phyloP scores from a whole-genome alignment of 2,113 vertebrate genomes.

The Ornithorhynchus anatinus region DNA sequence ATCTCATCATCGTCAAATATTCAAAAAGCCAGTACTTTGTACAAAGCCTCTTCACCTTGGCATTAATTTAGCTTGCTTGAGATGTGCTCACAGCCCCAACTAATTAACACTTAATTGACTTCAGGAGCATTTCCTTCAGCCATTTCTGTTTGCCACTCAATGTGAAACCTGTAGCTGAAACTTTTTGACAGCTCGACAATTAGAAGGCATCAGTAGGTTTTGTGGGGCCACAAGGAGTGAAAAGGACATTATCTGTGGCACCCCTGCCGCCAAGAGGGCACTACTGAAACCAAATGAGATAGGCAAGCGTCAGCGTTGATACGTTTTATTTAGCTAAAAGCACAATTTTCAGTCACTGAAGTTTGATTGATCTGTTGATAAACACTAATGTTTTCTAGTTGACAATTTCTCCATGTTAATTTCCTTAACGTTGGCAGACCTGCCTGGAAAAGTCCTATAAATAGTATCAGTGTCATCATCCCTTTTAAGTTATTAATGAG shows the following conservation, averaged over 20 bases:
- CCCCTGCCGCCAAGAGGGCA: constrained; percentile 21
- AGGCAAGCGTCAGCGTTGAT: constrained; percentile 64
- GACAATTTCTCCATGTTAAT: constrained; percentile 82
- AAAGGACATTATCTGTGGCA: constrained; percentile 10
- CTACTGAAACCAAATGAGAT: constrained; percentile 34
- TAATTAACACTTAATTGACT: constrained; percentile 67
- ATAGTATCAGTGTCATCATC: constrained; percentile 77
- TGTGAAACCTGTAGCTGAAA: constrained; percentile 26
- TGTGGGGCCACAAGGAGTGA: background rate
- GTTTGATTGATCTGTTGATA: constrained; percentile 85
- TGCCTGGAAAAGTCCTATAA: constrained; percentile 76
- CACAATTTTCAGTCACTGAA: constrained; percentile 75
- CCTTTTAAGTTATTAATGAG: constrained; percentile 84
- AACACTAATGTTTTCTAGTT: constrained; percentile 82
- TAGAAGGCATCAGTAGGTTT: constrained; percentile 39
- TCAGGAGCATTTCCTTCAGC: constrained; percentile 49
- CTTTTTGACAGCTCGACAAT: constrained; percentile 48
- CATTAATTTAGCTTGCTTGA: constrained; percentile 61
- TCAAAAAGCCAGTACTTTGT: constrained; percentile 48
- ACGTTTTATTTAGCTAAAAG: constrained; percentile 76
- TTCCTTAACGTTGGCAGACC: constrained; percentile 77
- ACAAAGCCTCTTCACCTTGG: constrained; percentile 55
- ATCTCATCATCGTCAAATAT: constrained; percentile 2
- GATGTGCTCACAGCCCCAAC: constrained; percentile 62
- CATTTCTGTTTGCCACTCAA: constrained; percentile 52